Percentiles rank a stretch among this genome's conserved stretches.
phyloP scores from a whole-genome alignment of 2,797 vertebrate genomes.

The Bradypodion ventrale region DNA sequence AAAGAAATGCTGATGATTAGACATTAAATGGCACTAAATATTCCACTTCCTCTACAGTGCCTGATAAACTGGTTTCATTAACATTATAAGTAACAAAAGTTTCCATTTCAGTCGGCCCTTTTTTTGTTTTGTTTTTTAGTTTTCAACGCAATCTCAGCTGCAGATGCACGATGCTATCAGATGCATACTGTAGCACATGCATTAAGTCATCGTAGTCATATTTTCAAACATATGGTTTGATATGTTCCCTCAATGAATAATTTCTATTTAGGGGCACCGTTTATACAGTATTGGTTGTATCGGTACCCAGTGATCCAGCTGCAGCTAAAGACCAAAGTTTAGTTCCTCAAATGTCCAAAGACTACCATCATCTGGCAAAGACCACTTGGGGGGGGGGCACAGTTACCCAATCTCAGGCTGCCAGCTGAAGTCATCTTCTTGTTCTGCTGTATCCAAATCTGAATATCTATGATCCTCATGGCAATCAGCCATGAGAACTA shows the following conservation, averaged over 20 bases:
- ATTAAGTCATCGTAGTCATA: constrained; percentile 27
- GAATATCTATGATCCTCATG: no score
- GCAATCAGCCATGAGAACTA: no score
- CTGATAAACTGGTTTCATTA: constrained; percentile 79
- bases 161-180: constrained; percentile 71
- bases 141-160: constrained; percentile 71
- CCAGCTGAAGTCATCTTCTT: no score
- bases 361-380: no score
- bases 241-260: constrained; percentile 20
- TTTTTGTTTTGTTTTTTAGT: constrained; percentile 46
- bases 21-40: constrained; percentile 78
- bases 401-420: no score
- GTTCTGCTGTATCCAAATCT: no score
- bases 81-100: constrained; percentile 79
- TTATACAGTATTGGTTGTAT: constrained; percentile 2
- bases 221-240: constrained; percentile 24
- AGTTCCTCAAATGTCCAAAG: no score
- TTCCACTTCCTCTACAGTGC: constrained; percentile 75
- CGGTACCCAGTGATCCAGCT: neutral
- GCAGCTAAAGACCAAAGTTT: neutral
- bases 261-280: constrained; percentile 21
- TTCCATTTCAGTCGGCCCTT: constrained; percentile 75
- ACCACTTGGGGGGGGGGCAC: no score
- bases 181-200: constrained; percentile 11
- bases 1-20: constrained; percentile 78